phyloP scores from a whole-genome alignment of 2,113 vertebrate genomes.

The Hemicordylus capensis region DNA sequence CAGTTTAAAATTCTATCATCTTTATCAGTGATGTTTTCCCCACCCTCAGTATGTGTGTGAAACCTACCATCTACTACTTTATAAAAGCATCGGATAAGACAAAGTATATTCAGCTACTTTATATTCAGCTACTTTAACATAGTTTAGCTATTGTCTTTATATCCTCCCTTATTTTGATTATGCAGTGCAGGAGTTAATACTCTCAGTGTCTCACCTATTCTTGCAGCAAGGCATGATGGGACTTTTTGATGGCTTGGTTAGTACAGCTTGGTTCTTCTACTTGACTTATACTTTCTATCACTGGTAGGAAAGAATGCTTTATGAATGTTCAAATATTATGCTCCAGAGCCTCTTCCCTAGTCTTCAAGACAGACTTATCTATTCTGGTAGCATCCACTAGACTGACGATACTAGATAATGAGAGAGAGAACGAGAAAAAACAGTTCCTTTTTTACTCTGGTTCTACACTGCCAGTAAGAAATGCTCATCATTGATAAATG shows the following conservation, averaged over 20 bases:
- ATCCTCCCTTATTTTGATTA: neutral
- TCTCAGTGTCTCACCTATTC: neutral
- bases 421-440: neutral
- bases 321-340: neutral
- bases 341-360: constrained; percentile 7
- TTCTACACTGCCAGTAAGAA: constrained; percentile 35
- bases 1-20: too few relatives aligned
- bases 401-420: constrained; percentile 38
- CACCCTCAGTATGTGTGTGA: too few relatives aligned
- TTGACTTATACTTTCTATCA: neutral
- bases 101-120: too few relatives aligned
- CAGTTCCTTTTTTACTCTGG: constrained; percentile 17
- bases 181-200: neutral
- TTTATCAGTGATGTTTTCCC: too few relatives aligned
- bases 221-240: neutral
- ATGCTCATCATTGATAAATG: constrained; percentile 32
- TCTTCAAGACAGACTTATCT: constrained; percentile 15
- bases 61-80: too few relatives aligned
- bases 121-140: too few relatives aligned
- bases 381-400: constrained; percentile 29
- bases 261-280: neutral
- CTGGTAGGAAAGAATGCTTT: constrained; percentile 7
- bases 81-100: too few relatives aligned
- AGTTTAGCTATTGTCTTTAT: too few relatives aligned
- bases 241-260: neutral